These are phyloP conservation scores for Sarcophaga rosellei DNA, from an alignment of 2,888 invertebrate genomes.

Conservation along the genomic window DNA sequence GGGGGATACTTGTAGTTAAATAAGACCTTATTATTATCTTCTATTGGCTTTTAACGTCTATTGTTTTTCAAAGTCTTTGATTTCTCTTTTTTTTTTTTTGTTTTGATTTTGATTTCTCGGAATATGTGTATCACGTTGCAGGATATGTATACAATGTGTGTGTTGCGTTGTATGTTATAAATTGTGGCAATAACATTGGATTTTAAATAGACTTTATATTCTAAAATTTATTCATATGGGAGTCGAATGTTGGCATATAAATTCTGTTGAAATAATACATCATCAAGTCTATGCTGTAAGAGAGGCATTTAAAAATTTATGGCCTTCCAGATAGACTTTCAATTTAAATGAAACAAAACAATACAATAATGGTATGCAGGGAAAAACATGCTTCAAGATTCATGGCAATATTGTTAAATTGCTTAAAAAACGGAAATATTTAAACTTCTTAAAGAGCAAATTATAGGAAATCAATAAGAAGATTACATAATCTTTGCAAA, in stretches of 20 bases:
- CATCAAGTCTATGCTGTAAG: slow-evolving; percentile 39
- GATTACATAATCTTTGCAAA: no score
- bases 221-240: slow-evolving; percentile 58
- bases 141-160: not conserved
- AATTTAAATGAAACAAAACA: not conserved
- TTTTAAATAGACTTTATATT: slow-evolving; percentile 40
- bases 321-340: slow-evolving; percentile 26
- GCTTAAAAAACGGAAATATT: no score
- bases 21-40: slow-evolving; percentile 30
- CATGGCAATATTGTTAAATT: not conserved
- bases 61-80: slow-evolving; percentile 60
- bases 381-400: not conserved
- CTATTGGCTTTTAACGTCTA: slow-evolving; percentile 41
- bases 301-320: slow-evolving; percentile 57
- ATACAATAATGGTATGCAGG: not conserved
- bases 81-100: not conserved
- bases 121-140: not conserved
- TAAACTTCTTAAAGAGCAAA: no score
- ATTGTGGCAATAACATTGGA: slow-evolving; percentile 50
- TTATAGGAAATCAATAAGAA: no score
- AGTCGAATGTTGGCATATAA: slow-evolving; percentile 42
- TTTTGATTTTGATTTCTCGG: not conserved
- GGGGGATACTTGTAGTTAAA: slow-evolving; percentile 49
- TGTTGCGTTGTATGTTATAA: slow-evolving; percentile 12
- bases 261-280: slow-evolving; percentile 62